Evolutionary conservation across 2,797 vertebrate genomes (phyloP).

Genomic region (Parauchenoglanis punctatus): DNA sequence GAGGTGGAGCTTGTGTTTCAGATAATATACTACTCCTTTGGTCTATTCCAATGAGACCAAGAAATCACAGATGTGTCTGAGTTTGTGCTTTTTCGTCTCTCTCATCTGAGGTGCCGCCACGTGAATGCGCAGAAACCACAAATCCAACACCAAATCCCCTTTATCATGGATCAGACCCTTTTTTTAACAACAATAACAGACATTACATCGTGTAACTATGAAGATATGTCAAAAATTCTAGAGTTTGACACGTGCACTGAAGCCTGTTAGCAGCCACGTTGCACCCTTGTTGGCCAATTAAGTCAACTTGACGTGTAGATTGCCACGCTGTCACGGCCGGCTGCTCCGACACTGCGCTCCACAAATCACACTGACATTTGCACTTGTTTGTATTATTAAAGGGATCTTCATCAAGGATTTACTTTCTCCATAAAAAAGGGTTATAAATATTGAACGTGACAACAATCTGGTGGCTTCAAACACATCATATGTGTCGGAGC

Average conservation of each 20-base stretch:
- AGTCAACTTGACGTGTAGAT: constrained; percentile 71
- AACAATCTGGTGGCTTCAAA: constrained; percentile 50
- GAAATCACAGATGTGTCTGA: constrained; percentile 35
- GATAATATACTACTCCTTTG: constrained; percentile 56
- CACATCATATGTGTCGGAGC: constrained; percentile 21
- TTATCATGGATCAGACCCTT: constrained; percentile 64
- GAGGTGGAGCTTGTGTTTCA: constrained; percentile 63
- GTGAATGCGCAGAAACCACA: constrained; percentile 31
- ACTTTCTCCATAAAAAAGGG: constrained; percentile 35
- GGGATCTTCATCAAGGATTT: constrained; percentile 56
- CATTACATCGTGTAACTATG: constrained; percentile 67
- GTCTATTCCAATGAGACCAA: constrained; percentile 66
- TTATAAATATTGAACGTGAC: constrained; percentile 65
- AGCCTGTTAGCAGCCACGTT: constrained; percentile 67
- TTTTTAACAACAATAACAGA: constrained; percentile 56
- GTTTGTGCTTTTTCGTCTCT: constrained; percentile 16
- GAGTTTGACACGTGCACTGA: constrained; percentile 64
- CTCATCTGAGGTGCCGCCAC: constrained; percentile 43
- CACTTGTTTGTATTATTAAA: constrained; percentile 63
- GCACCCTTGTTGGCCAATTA: constrained; percentile 70
- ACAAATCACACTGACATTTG: constrained; percentile 58
- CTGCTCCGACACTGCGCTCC: constrained; percentile 43
- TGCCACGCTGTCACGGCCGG: constrained; percentile 55
- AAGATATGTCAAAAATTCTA: constrained; percentile 67
- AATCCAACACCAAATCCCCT: constrained; percentile 47